Evolutionary conservation across 2,888 invertebrate genomes (phyloP), one percentile per base, ranked within the genome.

Genomic region (Cerastoderma edule): DNA sequence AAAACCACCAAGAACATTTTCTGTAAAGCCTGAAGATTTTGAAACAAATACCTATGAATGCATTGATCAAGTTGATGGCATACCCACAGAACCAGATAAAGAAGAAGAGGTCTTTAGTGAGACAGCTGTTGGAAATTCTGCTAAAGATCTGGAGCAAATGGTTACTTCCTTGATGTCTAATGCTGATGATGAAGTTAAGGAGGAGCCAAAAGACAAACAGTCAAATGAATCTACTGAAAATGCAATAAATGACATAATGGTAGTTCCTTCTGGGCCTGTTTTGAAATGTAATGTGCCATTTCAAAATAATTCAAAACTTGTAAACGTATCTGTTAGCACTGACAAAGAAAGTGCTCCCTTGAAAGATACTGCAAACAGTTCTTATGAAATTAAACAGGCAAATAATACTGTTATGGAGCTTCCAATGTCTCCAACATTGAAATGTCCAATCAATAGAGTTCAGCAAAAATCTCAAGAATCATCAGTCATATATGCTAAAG

Each of bases 1-100:
- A 6, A 86, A 86, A 78, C 84, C 85, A 35, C 85, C 85, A 27
- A 73, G 83, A 56, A 76, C 69, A 48, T 65, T 67, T 72, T 72
- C 80, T 19, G 70, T 65, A 13, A 75, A 72, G 16, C 46, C 39
- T 33, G 75, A 80, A 16, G 80, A 77, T 46, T 56, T 77, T 54
- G 28, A 50, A 10, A 8, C 3, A 6, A 30, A 35, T 16, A 8
- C n/a, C 4, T 19, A 8, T n/a, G 28, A 72, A 66, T 33, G 10
- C n/a, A n/a, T 44, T 19, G 56, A 39, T 28, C 4, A 53, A 33
- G n/a, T 53, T 24, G 48, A 50, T 22, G 30, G 33, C 10, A 19
- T 53, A 1, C 24, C 28, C 4, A 30, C 32, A 28, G 22, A 16
- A 24, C 32, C 27, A 33, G 5, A n/a, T 35, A 33, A 63, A 5